Evolutionary conservation across 2,888 invertebrate genomes (phyloP), one percentile per base, ranked within the genome.

Genomic region (Drosophila nr. fundita): DNA sequence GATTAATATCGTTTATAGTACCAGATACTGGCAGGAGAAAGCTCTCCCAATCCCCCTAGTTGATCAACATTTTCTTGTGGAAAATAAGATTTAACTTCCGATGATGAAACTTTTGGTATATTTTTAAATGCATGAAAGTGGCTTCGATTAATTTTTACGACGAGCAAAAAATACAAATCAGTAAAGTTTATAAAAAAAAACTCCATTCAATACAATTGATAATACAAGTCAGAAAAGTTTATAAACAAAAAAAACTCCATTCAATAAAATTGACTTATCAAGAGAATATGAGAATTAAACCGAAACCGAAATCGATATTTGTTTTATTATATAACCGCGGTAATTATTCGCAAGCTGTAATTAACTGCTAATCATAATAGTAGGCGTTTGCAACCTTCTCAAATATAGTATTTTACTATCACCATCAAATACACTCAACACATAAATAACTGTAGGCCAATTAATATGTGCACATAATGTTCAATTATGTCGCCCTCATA

Each of bases 401-500:
- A 38, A 21, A 15, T 7, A 42, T n/a, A 18, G 42, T 11, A 36
- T 40, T 29, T 32, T 15, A 62, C 48, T 21, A 18, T 45, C 32
- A 61, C 24, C 21, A 24, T 15, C 15, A 24, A 45, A 15, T 24
- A 4, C 40, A 48, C 48, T 30, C 15, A 3, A 24, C 45, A 34
- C 24, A 53, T 21, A 30, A 4, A 45, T 7, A 52, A 10, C 36
- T 24, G 45, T 58, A 55, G 62, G n/a, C 34, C 57, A 59, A 67
- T 67, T 72, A 58, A 73, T 58, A 29, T 15, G 27, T 27, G 24
- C 11, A 8, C 34, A 24, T 34, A 58, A 34, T 49, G 27, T 54
- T 57, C 60, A 73, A 66, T 73, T 61, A 50, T 52, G 45, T 57
- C 34, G 63, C 38, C 45, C 49, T 29, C 59, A 62, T 62, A 38